Evolutionary conservation across 2,797 vertebrate species (phyloP).

Genomic region (Streptopelia turtur): DNA sequence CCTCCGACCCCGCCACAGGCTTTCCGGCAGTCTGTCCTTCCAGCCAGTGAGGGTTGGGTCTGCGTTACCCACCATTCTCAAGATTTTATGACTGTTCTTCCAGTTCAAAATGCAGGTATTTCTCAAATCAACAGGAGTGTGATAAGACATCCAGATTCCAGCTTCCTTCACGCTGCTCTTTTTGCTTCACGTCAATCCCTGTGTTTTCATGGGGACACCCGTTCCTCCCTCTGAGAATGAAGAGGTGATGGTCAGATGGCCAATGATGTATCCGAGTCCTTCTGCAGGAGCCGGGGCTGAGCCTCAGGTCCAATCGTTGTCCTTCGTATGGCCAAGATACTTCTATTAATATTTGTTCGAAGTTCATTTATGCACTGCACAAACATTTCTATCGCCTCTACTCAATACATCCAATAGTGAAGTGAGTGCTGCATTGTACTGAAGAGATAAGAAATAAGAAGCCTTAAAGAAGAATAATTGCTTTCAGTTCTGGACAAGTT

Average conservation of each 20-base stretch:
- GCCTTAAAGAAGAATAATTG: not conserved
- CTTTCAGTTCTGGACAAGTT: not conserved
- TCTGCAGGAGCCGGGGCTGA: not conserved
- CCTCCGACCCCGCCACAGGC: not conserved
- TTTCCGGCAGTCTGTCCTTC: not conserved
- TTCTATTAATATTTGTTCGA: constrained; percentile 10
- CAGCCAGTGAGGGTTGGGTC: accelerated
- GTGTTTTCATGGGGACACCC: not conserved
- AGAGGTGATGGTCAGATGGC: not conserved
- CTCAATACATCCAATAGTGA: not conserved
- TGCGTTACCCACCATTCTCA: not conserved
- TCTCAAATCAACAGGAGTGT: not conserved
- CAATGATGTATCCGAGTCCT: accelerated
- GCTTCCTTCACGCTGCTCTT: not conserved
- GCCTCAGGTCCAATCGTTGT: not conserved
- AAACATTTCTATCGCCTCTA: not conserved
- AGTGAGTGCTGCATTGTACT: not conserved
- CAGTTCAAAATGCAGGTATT: not conserved
- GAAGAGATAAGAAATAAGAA: not conserved
- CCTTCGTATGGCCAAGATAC: not conserved
- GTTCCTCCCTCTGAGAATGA: not conserved
- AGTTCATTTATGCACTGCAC: not conserved
- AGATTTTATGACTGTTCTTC: not conserved
- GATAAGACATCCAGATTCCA: not conserved
- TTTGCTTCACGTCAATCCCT: not conserved